Evolutionary conservation across 2,888 invertebrate species (phyloP).

Genomic region (Microplitis deprimator): DNA sequence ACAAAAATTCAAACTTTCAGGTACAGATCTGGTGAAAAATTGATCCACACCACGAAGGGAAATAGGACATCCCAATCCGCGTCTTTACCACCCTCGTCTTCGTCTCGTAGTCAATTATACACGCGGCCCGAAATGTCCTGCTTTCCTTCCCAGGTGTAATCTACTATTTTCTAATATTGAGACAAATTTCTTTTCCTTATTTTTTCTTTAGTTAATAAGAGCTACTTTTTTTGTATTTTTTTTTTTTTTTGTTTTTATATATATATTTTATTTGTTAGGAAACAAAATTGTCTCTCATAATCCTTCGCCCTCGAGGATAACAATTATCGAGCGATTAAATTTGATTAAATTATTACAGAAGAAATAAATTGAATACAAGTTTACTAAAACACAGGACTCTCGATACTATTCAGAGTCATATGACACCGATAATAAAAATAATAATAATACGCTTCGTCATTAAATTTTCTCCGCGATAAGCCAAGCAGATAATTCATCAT

Average conservation of each 20-base stretch:
- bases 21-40: no score
- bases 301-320: slow-evolving; percentile 18
- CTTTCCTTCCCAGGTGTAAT: no score
- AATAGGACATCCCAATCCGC: no score
- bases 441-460: slow-evolving; percentile 13
- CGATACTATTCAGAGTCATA: slow-evolving; percentile 45
- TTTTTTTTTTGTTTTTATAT: not conserved
- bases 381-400: slow-evolving; percentile 53
- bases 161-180: slow-evolving; percentile 33
- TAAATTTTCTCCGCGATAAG: slow-evolving; percentile 10
- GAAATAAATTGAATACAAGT: slow-evolving; percentile 53
- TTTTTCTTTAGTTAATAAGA: not conserved
- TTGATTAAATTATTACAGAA: slow-evolving; percentile 46
- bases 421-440: slow-evolving; percentile 47
- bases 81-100: no score
- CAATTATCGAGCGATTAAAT: slow-evolving; percentile 14
- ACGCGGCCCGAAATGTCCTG: no score
- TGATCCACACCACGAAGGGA: no score
- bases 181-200: slow-evolving; percentile 23
- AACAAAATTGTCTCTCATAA: not conserved
- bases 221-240: slow-evolving; percentile 8
- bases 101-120: no score
- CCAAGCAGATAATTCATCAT: slow-evolving; percentile 13
- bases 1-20: no score
- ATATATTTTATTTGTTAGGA: not conserved